Conservation (phyloP, 2,797 vertebrate species). For the Sebastiscus albofasciatus region DNA sequence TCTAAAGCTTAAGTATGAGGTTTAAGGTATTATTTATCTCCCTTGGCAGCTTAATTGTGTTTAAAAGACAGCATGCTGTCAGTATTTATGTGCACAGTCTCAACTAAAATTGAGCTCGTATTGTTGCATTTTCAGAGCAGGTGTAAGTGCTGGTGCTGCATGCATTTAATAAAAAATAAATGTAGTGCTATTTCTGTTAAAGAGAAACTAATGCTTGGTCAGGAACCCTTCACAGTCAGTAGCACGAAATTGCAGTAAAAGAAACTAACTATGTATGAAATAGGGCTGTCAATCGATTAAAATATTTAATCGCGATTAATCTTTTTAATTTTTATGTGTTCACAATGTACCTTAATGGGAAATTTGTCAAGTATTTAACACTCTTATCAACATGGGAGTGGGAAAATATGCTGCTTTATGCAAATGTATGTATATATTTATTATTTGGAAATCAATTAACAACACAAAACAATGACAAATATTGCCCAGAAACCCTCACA, state of each 20-base stretch:
- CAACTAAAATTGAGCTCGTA: not conserved
- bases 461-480: fast-evolving
- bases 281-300: fast-evolving
- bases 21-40: not conserved
- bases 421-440: too few species aligned
- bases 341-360: too few species aligned
- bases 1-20: not conserved
- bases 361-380: too few species aligned
- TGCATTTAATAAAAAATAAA: not conserved
- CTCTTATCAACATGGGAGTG: too few species aligned
- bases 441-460: too few species aligned
- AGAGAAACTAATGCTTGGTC: not conserved
- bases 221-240: not conserved
- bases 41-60: not conserved
- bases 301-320: too few species aligned
- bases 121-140: not conserved
- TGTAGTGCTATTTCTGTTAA: not conserved
- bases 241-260: too few species aligned
- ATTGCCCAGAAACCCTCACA: too few species aligned
- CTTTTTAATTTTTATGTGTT: too few species aligned
- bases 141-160: not conserved
- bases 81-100: not conserved
- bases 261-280: too few species aligned
- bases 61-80: not conserved
- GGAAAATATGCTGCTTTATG: too few species aligned